Evolutionary conservation across 1,140 invertebrate species (phyloP), one percentile per base, ranked within the genome.

Genomic region (Zeugodacus cucurbitae): DNA sequence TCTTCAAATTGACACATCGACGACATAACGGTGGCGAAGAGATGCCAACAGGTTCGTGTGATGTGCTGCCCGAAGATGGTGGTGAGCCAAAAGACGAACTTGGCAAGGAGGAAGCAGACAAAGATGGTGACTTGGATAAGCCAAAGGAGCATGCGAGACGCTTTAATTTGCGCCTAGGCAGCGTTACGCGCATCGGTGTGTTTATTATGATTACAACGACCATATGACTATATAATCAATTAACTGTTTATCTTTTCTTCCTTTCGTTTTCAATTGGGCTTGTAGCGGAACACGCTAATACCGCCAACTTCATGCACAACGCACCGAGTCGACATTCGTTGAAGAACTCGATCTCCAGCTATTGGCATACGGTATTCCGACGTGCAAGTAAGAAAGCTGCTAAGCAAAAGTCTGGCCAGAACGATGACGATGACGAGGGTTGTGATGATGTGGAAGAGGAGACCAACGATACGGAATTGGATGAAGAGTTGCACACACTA

Each of bases 321-420:
- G 86, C 54, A 4, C 29, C 86, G 14, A 87, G 86, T 41, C 54
- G 86, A n/a, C 59, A 58, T 29, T 58, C 54, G 6, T 44, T 87
- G 86, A 87, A 87, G 54, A 64, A 64, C 54, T 87, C 86, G 26
- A 87, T 87, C 14, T 58, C 86, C 54, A 58, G 59, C 54, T 87
- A 87, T 26, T 87, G 86, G 86, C 54, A 87, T 37, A 59, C 54
- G 6, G 86, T 87, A 11, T 87, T 87, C 26, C 48, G 44, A 26
- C 86, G 86, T 22, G 44, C 32, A 4, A 64, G 54, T 26, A 64
- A 64, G 54, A 64, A 22, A 37, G 44, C 14, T 26, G 34, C 4
- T 1, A 41, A 34, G 29, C 29, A 59, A 44, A 58, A 59, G 29
- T 41, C 54, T 4, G 86, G 22, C 1, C 37, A 57, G 10, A 86